Evolutionary conservation across 2,113 vertebrate species (phyloP).

Genomic region (Tragelaphus strepsiceros): DNA sequence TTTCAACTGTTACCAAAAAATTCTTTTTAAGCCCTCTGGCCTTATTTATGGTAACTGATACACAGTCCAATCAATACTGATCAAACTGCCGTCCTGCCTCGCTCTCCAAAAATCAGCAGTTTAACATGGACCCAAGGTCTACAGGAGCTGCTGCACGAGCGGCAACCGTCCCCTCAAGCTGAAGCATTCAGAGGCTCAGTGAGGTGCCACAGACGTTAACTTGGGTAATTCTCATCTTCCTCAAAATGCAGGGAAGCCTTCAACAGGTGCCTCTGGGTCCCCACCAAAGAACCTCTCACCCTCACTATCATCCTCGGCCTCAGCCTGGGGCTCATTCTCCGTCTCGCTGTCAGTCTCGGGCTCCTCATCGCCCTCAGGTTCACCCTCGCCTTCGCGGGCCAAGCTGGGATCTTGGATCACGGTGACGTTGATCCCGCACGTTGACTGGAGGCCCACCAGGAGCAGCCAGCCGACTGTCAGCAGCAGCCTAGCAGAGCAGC

Average conservation of each 20-base stretch:
- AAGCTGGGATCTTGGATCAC: neutral
- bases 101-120: no score
- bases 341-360: neutral
- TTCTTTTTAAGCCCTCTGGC: no score
- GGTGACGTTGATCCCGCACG: conserved; percentile 7
- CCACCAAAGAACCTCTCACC: neutral
- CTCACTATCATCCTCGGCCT: conserved; percentile 21
- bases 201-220: neutral
- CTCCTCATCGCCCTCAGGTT: neutral
- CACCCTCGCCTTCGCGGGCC: neutral
- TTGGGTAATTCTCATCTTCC: neutral
- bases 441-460: conserved; percentile 16
- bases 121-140: no score
- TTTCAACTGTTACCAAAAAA: no score
- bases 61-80: no score
- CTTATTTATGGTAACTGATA: no score
- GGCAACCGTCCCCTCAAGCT: no score
- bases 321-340: neutral
- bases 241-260: neutral
- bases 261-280: neutral
- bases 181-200: no score
- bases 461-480: conserved; percentile 44
- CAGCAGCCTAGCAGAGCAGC: conserved; percentile 18
- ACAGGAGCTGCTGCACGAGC: no score
- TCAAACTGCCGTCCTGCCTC: no score